Base-by-base conservation (phyloP, 1,140 invertebrate species). In the Caenorhabditis tropicalis region DNA sequence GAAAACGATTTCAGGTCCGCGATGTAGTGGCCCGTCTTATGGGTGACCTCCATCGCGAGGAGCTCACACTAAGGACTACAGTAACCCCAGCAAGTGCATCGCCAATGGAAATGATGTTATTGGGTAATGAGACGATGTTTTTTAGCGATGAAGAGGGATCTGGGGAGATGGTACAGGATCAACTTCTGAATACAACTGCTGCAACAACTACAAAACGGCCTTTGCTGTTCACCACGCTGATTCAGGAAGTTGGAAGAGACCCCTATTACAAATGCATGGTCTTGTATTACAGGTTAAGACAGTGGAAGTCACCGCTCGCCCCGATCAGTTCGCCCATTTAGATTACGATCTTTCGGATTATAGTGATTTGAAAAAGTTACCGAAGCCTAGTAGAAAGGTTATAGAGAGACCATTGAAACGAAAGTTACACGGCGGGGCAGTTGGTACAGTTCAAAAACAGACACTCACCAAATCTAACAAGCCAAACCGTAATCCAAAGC, bases 91-190 rank as follows among this genome's bases (percentile, higher is more conserved):
- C 65, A 43, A 46, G n/a, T n/a, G n/a, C n/a, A n/a, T n/a, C 65
- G 0, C 65, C 65, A 21, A 36, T 74, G 9, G 65, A 74, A 7
- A 74, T 74, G 65, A 43, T 74, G 58, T 19, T 65, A 33, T n/a
- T 65, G 65, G 36, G 65, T 21, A 74, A 74, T 43, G 65, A 74
- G 36, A 74, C 65, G 43, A 43, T 74, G 65, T 43, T 74, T 15
- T 74, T 74, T 21, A 31, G 21, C 15, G 65, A 74, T 74, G 65
- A 74, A 24, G 65, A 74, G n/a, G 65, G 65, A 39, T 74, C 65
- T 2, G 65, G 65, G 24, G 21, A 46, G 2, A 65, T 65, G 29
- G 29, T 33, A 15, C 29, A 65, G 19, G 58, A 65, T 16, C 29
- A 36, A 36, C 4, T 65, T 6, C 4, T 36, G 16, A 36, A 65